Evolutionary conservation across 2,797 vertebrate species (phyloP), one percentile per base, ranked within the genome.

Genomic region (Cyprinella venusta): DNA sequence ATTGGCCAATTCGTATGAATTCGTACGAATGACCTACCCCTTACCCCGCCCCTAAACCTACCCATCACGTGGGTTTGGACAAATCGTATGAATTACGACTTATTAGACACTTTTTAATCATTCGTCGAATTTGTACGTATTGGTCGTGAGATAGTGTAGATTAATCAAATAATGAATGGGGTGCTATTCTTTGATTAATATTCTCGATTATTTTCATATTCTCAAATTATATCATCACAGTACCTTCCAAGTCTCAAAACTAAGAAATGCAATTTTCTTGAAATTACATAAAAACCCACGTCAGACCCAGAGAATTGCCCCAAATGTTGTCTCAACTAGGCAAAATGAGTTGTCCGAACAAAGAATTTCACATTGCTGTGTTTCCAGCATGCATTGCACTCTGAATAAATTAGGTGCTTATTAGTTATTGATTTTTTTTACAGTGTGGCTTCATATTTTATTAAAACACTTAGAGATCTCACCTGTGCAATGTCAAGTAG

Each of bases 401-500:
- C 13, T 15, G 4, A 48, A 48, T 48, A 48, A 15, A 48, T 48
- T 15, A 48, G 45, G 45, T 15, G 12, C 15, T 45, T 45, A 15
- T 45, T 45, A 15, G 3, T 45, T 45, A 1, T 36, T 33, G 30
- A 33, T 33, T 33, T 33, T 33, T 61, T 26, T 30, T 61, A 63
- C 59, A 61, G n/a, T 24, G 10, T 24, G n/a, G 36, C 8, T 13
- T 63, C 18, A 45, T 83, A 71, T 78, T 80, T 24, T 5, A 30
- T 19, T 30, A 18, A 63, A 64, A 67, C 54, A 16, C 3, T 6
- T 24, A 4, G 13, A 61, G 19, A 38, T 85, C 84, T 94, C 91
- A 99, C 98, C 89, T 96, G 96, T 64, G 97, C 98, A 21, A 99
- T 93, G 45, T 99, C 97, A 0, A 99, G 95, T 88, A 99, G 94